Percentiles rank a stretch among this genome's conserved stretches.
phyloP scores from a whole-genome alignment of 2,888 invertebrate species.

The Herminia tarsipennalis region DNA sequence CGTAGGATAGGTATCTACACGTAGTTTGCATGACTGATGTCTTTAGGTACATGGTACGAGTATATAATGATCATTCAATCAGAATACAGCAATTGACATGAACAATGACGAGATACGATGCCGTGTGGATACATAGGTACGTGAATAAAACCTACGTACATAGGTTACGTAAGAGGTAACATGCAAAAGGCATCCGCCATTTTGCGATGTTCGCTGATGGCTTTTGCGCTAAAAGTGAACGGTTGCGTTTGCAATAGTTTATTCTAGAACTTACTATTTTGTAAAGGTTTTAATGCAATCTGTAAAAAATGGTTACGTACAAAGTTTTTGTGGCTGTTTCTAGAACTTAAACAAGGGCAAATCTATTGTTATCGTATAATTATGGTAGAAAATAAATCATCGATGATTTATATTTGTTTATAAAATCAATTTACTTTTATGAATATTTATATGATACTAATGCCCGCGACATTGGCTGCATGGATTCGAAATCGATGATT shows the following conservation, averaged over 20 bases:
- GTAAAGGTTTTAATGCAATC: constrained; percentile 44
- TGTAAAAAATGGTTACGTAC: constrained; percentile 45
- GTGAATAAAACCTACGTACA: constrained; percentile 49
- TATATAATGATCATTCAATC: constrained; percentile 67
- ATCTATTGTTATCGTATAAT: no score
- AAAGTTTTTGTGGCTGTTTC: constrained; percentile 27
- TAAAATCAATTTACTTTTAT: no score
- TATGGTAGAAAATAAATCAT: no score
- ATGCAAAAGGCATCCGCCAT: constrained; percentile 71
- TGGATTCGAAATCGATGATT: no score
- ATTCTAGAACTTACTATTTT: constrained; percentile 48
- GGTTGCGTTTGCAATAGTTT: constrained; percentile 60
- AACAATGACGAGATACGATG: constrained; percentile 70
- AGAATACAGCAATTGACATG: constrained; percentile 66
- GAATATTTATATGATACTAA: no score
- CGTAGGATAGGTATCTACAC: no score
- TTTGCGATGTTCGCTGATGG: constrained; percentile 71
- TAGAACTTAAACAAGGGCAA: constrained; percentile 12
- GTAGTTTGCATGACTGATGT: constrained; percentile 54
- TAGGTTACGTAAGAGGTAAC: constrained; percentile 64
- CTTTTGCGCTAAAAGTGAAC: constrained; percentile 72
- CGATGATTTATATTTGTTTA: no score
- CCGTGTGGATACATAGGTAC: constrained; percentile 53
- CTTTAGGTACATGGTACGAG: constrained; percentile 47
- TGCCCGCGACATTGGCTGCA: no score